Evolutionary conservation across 1,140 invertebrate genomes (phyloP), one percentile per base, ranked within the genome.

Genomic region (Pygmarrhopalites habei): DNA sequence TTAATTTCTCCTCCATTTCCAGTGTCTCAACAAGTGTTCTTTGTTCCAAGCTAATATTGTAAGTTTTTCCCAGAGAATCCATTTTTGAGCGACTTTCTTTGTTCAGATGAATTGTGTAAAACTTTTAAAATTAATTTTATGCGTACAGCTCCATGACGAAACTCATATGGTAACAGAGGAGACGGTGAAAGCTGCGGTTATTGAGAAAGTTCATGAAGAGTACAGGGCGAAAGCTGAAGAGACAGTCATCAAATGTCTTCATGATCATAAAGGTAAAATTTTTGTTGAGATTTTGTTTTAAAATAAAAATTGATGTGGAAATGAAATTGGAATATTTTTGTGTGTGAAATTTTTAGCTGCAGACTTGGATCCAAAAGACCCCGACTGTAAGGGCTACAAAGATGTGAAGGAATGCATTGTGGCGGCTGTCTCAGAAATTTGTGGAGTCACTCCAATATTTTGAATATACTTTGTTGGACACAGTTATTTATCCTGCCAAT

Each of bases 1-100:
- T n/a, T n/a, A n/a, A n/a, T n/a, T n/a, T n/a, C n/a, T n/a, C n/a
- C n/a, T n/a, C n/a, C n/a, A n/a, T n/a, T n/a, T 35, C 19, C 23
- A 56, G 53, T 56, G 53, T 56, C 30, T 56, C 2, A 7, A 28
- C 30, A 56, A 56, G 30, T 56, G 53, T 32, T 10, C 53, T n/a
- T 4, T 56, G 28, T 56, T 35, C 12, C 30, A 56, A 21, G 12
- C 53, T 32, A 21, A 35, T 3, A 19, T 56, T 52, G 49, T 52
- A 29, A 52, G 49, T 52, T 52, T 15, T n/a, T n/a, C n/a, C n/a
- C n/a, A n/a, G n/a, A n/a, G n/a, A n/a, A n/a, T n/a, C n/a, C n/a
- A n/a, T n/a, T n/a, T n/a, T n/a, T n/a, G n/a, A n/a, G n/a, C n/a
- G n/a, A n/a, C n/a, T n/a, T n/a, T n/a, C n/a, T n/a, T n/a, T n/a